Conservation (phyloP, 2,888 invertebrate genomes). For the Ornithoptera priamus region DNA sequence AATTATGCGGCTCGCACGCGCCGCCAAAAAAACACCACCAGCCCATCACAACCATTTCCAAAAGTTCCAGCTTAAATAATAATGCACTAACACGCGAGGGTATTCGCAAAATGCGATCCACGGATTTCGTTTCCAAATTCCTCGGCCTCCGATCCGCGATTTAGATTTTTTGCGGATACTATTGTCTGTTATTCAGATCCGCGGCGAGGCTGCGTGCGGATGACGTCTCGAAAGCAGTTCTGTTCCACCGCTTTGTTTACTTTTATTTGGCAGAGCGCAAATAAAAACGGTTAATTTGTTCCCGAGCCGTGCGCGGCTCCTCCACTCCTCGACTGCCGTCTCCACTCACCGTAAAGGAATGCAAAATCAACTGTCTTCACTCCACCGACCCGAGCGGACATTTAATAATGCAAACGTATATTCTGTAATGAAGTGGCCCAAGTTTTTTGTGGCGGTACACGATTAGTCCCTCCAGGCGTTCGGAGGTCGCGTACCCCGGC, state of each 20-base stretch:
- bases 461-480: constrained; percentile 71
- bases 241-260: constrained; percentile 40
- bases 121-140: constrained; percentile 77
- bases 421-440: constrained; percentile 71
- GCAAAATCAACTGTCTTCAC: constrained; percentile 53
- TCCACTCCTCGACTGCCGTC: constrained; percentile 32
- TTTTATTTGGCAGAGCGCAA: constrained; percentile 37
- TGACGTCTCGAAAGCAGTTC: constrained; percentile 34
- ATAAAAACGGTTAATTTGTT: constrained; percentile 56
- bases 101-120: constrained; percentile 77
- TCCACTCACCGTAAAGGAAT: constrained; percentile 59
- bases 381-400: constrained; percentile 38
- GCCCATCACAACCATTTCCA: constrained; percentile 70
- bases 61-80: constrained; percentile 75
- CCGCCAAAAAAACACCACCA: constrained; percentile 69
- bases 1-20: constrained; percentile 76
- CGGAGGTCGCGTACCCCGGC: constrained; percentile 62
- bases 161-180: constrained; percentile 65
- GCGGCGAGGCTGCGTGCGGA: constrained; percentile 49
- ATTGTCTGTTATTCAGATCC: constrained; percentile 68
- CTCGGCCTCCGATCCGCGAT: constrained; percentile 48
- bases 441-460: constrained; percentile 62
- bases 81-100: constrained; percentile 80
- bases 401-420: constrained; percentile 49
- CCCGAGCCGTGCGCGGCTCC: constrained; percentile 37